Conservation (phyloP, 2,888 invertebrate genomes). For the Crocallis elinguaria region DNA sequence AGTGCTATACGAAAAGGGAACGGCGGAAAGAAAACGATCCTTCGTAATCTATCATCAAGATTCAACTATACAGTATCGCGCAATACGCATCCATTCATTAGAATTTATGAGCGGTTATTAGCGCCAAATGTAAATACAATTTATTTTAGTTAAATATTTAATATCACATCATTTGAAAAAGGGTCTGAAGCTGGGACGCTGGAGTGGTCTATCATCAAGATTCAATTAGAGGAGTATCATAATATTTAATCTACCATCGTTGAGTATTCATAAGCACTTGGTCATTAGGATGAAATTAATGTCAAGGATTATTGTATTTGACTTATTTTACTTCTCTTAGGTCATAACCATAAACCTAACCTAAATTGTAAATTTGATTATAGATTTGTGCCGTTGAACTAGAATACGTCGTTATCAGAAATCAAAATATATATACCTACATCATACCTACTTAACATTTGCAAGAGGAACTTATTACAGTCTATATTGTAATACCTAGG, state of each 20-base stretch:
- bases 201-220: conserved; percentile 32
- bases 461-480: no score
- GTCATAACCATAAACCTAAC: neutral
- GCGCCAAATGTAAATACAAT: conserved; percentile 8
- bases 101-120: conserved; percentile 5
- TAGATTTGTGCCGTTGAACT: neutral
- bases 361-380: no score
- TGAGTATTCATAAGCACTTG: conserved; percentile 14
- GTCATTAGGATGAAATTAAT: conserved; percentile 14
- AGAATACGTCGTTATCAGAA: no score
- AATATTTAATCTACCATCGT: conserved; percentile 14
- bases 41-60: neutral
- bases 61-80: neutral
- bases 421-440: no score
- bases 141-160: conserved; percentile 3
- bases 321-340: neutral
- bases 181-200: conserved; percentile 2
- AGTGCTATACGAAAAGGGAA: conserved; percentile 1
- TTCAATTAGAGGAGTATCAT: conserved; percentile 33
- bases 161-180: conserved; percentile 18
- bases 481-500: no score
- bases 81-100: conserved; percentile 3
- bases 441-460: no score
- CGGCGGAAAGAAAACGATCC: conserved; percentile 6
- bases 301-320: neutral